Evolutionary conservation across 2,113 vertebrate genomes (phyloP), one percentile per base, ranked within the genome.

Genomic region (Triplophysa tibetana): DNA sequence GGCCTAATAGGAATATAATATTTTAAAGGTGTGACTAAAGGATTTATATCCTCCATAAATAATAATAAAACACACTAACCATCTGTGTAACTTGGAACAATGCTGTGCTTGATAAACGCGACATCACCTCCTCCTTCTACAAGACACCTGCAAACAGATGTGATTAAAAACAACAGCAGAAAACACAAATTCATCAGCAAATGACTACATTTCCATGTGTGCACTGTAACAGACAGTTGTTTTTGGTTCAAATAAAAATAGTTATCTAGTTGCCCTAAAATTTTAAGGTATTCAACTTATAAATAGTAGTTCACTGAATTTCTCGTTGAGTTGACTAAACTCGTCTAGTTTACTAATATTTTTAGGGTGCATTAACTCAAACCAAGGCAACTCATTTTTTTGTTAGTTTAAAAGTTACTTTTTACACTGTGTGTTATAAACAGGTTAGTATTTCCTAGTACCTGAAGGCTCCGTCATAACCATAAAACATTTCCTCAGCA

Each of bases 21-120:
- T 19, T 48, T 45, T 21, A 8, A 54, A n/a, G 3, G 11, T 58
- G 0, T 24, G 17, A 29, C 33, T 43, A 61, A 43, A 38, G 70
- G 9, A 63, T 19, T 16, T 33, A 8, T 50, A 62, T 41, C 4
- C 17, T 60, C 23, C 50, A 54, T 13, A 17, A 23, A 19, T 26
- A 4, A n/a, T 65, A 0, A 6, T 16, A 29, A 19, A 13, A 8
- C 33, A 29, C 7, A 80, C 84, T 88, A 77, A 97, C 96, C 95
- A 0, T 92, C 60, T 0, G 88, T 95, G 85, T 95, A 95, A 81
- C 96, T 95, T 14, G 68, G 12, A 10, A 97, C 91, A 0, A 81
- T 96, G 54, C 90, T 89, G 84, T 98, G 95, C 85, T 96, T 97
- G 65, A 97, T 85, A 75, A 98, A 98, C 76, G 95, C 95, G 82